Evolutionary conservation across 2,113 vertebrate genomes (phyloP).

Genomic region (Apodemus sylvaticus): DNA sequence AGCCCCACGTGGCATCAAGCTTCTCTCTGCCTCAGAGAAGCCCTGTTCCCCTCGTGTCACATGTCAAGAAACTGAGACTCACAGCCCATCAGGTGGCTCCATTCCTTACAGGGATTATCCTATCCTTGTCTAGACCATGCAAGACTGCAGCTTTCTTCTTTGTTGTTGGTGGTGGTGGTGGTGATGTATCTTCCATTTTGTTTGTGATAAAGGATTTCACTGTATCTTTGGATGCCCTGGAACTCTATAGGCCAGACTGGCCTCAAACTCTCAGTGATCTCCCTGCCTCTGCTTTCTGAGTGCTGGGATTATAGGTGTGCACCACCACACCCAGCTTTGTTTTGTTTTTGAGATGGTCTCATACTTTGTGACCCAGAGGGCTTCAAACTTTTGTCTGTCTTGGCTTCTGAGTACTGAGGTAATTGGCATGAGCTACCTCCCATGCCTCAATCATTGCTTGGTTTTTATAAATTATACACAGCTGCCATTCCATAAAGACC

Average conservation of each 20-base stretch:
- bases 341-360: background rate
- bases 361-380: background rate
- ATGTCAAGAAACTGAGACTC: background rate
- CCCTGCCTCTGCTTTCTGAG: background rate
- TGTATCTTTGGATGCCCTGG: background rate
- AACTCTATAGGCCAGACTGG: background rate
- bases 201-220: background rate
- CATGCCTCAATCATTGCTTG: rapidly evolving
- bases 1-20: background rate
- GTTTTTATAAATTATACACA: rapidly evolving
- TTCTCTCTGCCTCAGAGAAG: background rate
- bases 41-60: rapidly evolving
- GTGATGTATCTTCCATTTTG: background rate
- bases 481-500: rapidly evolving
- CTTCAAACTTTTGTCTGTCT: background rate
- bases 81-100: rapidly evolving
- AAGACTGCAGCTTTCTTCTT: background rate
- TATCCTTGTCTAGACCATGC: background rate
- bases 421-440: background rate
- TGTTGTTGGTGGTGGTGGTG: too few relatives aligned
- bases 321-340: rapidly evolving
- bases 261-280: background rate
- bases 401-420: background rate
- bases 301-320: background rate
- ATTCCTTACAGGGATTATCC: background rate